These are phyloP conservation scores for Scrobipalpa costella DNA, from an alignment of 2,888 invertebrate genomes.

Conservation along the genomic window DNA sequence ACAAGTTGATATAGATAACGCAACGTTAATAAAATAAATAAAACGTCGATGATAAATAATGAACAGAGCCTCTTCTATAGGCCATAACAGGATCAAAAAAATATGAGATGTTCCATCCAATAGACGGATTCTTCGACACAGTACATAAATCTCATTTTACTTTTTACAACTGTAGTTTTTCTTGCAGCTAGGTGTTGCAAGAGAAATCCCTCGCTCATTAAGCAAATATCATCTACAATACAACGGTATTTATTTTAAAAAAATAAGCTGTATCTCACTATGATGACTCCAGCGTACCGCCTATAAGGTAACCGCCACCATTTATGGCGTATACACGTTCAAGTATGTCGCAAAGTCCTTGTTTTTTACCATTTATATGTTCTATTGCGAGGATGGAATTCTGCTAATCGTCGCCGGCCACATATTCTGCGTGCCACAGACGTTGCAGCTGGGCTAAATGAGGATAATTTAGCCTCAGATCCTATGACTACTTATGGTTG, in stretches of 20 bases:
- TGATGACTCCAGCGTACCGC: conserved; percentile 23
- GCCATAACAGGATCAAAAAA: not conserved
- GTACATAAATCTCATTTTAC: too few species aligned
- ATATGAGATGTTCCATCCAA: not conserved
- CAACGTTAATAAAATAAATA: too few species aligned
- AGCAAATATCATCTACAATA: not conserved
- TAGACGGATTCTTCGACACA: not conserved
- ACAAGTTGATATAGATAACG: too few species aligned
- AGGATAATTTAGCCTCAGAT: conserved; percentile 71
- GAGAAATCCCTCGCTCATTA: not conserved
- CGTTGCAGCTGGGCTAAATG: conserved; percentile 68
- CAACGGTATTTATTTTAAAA: not conserved
- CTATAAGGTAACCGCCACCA: conserved; percentile 23
- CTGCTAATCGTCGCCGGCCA: conserved; percentile 74
- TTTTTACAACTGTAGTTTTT: not conserved
- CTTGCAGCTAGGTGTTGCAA: conserved; percentile 2
- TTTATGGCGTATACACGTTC: conserved; percentile 25
- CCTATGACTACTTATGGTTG: conserved; percentile 42
- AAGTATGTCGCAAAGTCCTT: conserved; percentile 62
- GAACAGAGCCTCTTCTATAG: too few species aligned
- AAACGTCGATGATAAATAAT: too few species aligned
- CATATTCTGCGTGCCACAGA: conserved; percentile 69
- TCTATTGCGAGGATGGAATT: conserved; percentile 73
- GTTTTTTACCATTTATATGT: conserved; percentile 73
- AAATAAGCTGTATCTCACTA: conserved; percentile 30